Conservation (phyloP, 2,888 invertebrate genomes). For the Enchytraeus crypticus region DNA sequence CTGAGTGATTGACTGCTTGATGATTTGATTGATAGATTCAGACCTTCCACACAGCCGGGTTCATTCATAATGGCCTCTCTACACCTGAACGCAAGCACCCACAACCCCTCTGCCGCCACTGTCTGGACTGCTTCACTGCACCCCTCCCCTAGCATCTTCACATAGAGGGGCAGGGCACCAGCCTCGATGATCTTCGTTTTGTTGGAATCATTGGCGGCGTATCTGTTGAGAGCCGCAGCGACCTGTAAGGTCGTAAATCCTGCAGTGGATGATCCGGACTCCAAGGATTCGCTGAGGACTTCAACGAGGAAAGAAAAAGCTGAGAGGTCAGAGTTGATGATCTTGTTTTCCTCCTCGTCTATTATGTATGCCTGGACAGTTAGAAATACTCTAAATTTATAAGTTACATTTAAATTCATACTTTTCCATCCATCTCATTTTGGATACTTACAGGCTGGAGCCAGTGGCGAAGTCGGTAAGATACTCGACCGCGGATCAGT, state of each 20-base stretch:
- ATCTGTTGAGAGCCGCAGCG: conserved; percentile 33
- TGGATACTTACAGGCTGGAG: too few species aligned
- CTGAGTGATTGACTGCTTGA: too few species aligned
- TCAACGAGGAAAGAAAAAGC: conserved; percentile 33
- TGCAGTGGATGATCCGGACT: conserved; percentile 29
- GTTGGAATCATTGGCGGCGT: conserved; percentile 38
- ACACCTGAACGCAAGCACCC: conserved; percentile 19
- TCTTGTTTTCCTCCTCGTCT: not conserved
- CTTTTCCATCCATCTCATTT: too few species aligned
- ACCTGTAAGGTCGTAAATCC: conserved; percentile 36
- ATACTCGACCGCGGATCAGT: too few species aligned
- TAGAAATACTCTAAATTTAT: not conserved
- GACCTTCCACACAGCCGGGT: conserved; percentile 14
- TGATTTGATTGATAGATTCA: too few species aligned
- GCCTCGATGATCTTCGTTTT: conserved; percentile 26
- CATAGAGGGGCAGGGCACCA: conserved; percentile 16
- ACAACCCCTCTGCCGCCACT: conserved; percentile 15
- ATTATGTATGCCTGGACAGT: not conserved
- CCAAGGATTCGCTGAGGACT: conserved; percentile 31
- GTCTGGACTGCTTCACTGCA: conserved; percentile 3
- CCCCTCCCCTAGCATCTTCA: conserved; percentile 6
- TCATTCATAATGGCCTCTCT: conserved; percentile 11
- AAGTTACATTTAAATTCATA: too few species aligned
- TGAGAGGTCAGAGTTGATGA: not conserved
- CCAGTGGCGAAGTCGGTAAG: too few species aligned